Evolutionary conservation across 2,113 vertebrate species (phyloP).

Genomic region (Spheniscus mendiculus): DNA sequence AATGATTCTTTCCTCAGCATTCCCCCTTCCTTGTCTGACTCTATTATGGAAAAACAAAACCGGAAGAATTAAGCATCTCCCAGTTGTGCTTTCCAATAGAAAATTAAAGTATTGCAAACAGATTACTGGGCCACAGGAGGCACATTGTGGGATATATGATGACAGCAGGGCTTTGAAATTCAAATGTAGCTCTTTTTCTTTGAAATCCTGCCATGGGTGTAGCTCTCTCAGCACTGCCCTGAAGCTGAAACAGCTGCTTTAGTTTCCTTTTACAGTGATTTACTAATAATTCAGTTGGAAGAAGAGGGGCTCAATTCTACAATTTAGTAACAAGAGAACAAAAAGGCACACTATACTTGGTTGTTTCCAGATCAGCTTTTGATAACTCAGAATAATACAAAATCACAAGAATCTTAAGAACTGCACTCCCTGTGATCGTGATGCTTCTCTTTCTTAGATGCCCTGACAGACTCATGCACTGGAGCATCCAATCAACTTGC

Average conservation of each 20-base stretch:
- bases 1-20: not conserved
- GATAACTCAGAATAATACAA: not conserved
- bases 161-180: slow-evolving; percentile 66
- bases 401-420: not conserved
- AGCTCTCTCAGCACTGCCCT: slow-evolving; percentile 33
- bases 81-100: slow-evolving; percentile 49
- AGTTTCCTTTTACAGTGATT: slow-evolving; percentile 45
- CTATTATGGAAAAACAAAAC: slow-evolving; percentile 52
- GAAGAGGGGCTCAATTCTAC: not conserved
- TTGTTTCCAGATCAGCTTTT: slow-evolving; percentile 38
- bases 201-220: slow-evolving; percentile 61
- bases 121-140: slow-evolving; percentile 52
- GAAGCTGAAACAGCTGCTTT: slow-evolving; percentile 61
- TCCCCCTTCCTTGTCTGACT: not conserved
- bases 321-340: slow-evolving; percentile 37
- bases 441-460: not conserved
- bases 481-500: not conserved
- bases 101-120: slow-evolving; percentile 63
- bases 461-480: not conserved
- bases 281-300: slow-evolving; percentile 20
- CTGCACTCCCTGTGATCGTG: not conserved
- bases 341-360: slow-evolving; percentile 20
- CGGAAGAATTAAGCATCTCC: slow-evolving; percentile 35
- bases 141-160: slow-evolving; percentile 39
- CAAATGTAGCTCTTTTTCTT: slow-evolving; percentile 59